A percentile compares a stretch with the other conserved stretches of the same genome.
Evolutionary conservation across 2,888 invertebrate species (phyloP).

Genomic region (Maniola hyperantus): DNA sequence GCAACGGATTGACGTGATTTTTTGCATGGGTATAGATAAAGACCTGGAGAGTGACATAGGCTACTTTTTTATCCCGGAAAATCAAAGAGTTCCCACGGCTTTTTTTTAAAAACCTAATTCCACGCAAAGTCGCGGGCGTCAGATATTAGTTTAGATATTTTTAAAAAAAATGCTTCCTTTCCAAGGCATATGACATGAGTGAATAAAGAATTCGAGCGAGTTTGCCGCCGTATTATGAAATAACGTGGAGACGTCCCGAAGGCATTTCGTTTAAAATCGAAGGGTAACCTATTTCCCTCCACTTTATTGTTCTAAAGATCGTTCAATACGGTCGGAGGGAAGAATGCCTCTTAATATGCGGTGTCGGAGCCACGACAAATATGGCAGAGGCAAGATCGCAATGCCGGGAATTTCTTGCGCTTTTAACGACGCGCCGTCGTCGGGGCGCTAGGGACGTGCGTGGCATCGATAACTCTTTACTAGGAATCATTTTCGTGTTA

Average conservation of each 20-base stretch:
- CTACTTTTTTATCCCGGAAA: too few relatives aligned
- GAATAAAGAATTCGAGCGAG: not conserved
- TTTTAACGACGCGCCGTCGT: slow-evolving; percentile 46
- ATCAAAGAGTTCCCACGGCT: too few relatives aligned
- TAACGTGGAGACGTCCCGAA: not conserved
- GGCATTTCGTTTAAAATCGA: slow-evolving; percentile 26
- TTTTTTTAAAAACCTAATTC: too few relatives aligned
- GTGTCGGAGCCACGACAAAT: slow-evolving; percentile 55
- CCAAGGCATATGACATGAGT: not conserved
- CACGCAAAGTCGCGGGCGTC: too few relatives aligned
- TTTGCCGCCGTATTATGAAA: not conserved
- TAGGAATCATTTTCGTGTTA: slow-evolving; percentile 18
- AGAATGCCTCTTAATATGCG: slow-evolving; percentile 61
- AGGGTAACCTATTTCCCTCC: slow-evolving; percentile 32
- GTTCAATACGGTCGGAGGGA: slow-evolving; percentile 45
- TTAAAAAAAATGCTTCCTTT: too few relatives aligned
- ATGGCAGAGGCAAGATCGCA: slow-evolving; percentile 54
- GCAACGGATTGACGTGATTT: too few relatives aligned
- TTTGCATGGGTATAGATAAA: too few relatives aligned
- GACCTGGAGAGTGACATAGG: too few relatives aligned
- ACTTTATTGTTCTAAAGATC: slow-evolving; percentile 39
- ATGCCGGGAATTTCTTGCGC: slow-evolving; percentile 61
- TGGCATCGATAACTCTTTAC: slow-evolving; percentile 47
- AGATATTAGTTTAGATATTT: too few relatives aligned
- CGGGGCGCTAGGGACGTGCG: slow-evolving; percentile 52